Conservation (phyloP, 1,140 invertebrate genomes). For the Epicauta chinensis region DNA sequence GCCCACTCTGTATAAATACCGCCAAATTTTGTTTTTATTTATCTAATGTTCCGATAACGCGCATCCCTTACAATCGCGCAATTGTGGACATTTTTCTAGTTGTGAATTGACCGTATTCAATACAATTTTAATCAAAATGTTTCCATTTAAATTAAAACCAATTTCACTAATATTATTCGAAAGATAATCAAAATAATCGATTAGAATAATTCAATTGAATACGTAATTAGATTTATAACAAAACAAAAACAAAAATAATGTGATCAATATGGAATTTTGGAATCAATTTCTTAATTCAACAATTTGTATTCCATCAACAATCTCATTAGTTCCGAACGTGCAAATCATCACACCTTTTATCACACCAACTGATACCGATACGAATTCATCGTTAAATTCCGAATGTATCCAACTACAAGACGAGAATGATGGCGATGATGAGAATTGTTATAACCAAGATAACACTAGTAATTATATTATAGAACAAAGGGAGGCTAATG, state of each 20-base stretch:
- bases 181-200: too few species aligned
- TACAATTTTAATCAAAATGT: not conserved
- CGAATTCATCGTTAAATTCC: slow-evolving; percentile 9
- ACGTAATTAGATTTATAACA: too few species aligned
- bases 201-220: too few species aligned
- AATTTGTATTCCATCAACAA: not conserved
- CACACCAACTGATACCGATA: slow-evolving; percentile 2
- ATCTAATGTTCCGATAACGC: not conserved
- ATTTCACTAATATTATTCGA: too few species aligned
- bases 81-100: slow-evolving; percentile 3
- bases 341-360: slow-evolving; percentile 10
- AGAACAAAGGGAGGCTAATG: slow-evolving; percentile 1
- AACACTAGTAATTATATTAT: not conserved
- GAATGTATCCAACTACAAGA: slow-evolving; percentile 4
- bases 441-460: not conserved
- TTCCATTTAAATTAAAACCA: too few species aligned
- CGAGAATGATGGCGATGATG: slow-evolving; percentile 2
- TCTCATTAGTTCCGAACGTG: slow-evolving; percentile 1
- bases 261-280: not conserved
- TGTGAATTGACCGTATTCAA: slow-evolving; percentile 8
- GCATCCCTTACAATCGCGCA: slow-evolving; percentile 4
- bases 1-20: not conserved
- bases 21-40: slow-evolving; percentile 1
- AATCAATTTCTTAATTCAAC: slow-evolving; percentile 11
- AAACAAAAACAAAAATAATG: too few species aligned